phyloP scores from a whole-genome alignment of 2,888 invertebrate genomes.

The Prosopocoilus inquinatus region DNA sequence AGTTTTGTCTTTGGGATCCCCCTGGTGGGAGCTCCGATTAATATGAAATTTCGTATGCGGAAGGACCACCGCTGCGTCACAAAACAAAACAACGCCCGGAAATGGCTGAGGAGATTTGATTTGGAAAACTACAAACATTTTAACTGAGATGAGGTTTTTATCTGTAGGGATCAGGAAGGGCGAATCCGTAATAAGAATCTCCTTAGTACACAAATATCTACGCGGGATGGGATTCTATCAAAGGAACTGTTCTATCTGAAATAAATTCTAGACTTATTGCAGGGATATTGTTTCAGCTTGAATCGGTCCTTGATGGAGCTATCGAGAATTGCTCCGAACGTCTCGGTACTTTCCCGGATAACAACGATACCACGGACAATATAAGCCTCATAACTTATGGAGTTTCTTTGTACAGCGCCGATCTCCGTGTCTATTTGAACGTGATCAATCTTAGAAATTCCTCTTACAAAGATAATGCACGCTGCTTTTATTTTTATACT shows the following conservation, averaged over 20 bases:
- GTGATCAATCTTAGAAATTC: constrained; percentile 18
- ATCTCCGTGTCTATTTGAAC: constrained; percentile 17
- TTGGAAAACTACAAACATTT: constrained; percentile 34
- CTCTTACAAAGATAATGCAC: constrained; percentile 10
- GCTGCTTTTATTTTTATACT: constrained; percentile 14
- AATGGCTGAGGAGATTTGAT: constrained; percentile 30
- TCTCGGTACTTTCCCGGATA: constrained; percentile 28
- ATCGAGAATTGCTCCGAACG: constrained; percentile 35
- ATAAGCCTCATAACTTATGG: constrained; percentile 37
- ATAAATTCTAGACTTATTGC: constrained; percentile 44
- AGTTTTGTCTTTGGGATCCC: too few species aligned
- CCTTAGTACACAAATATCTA: constrained; percentile 44
- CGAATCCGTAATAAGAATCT: constrained; percentile 40
- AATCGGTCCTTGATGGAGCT: constrained; percentile 40
- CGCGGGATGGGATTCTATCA: constrained; percentile 32
- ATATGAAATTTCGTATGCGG: background rate
- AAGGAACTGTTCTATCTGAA: constrained; percentile 30
- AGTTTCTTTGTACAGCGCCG: constrained; percentile 15
- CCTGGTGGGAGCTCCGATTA: too few species aligned
- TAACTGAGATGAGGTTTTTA: constrained; percentile 44
- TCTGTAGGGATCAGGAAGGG: constrained; percentile 33
- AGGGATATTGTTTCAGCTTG: constrained; percentile 43
- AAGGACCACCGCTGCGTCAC: background rate
- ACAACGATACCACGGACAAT: constrained; percentile 35
- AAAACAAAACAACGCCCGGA: constrained; percentile 16